Base-by-base conservation (phyloP, 2,888 invertebrate genomes). In the Stegophylla sp. region DNA sequence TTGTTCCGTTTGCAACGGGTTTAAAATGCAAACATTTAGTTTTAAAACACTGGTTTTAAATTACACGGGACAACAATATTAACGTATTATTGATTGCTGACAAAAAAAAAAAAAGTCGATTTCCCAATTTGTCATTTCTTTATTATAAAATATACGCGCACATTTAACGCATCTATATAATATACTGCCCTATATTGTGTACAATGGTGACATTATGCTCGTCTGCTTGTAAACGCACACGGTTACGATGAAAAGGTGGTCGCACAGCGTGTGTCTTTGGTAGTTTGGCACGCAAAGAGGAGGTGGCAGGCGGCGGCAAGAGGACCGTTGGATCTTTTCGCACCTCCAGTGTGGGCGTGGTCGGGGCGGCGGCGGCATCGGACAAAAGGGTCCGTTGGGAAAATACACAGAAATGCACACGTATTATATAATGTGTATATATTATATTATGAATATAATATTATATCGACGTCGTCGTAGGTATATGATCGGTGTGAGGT, bases 241-340 rank as follows among this genome's bases (percentile, higher is more conserved):
- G n/a, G 13, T 20, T 26, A 43, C n/a, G 66, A 26, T 26, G 66
- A 26, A 77, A 77, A 77, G 67, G 77, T 67, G 77, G 77, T 77
- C 53, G 67, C 67, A 34, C 67, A 69, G 77, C 56, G 56, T 76
- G 76, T 56, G 73, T 73, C 73, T 72, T 73, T 73, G 45, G 28
- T 45, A n/a, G n/a, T 45, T 3, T 23, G 20, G 20, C 23, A 23
- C 10, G 48, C 20, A 17, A 63, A 15, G 48, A 66, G 28, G 64
- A 23, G 23, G 12, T 67, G 20, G n/a, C n/a, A n/a, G n/a, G n/a
- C 15, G n/a, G 59, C 41, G 53, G 48, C n/a, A 34, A 34, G 17
- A 76, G 28, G 71, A 71, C 79, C 79, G 79, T 71, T 71, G 79
- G 61, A 79, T 79, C 59, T 71, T 77, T 79, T 79, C 79, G 79